A percentile compares a stretch with the other conserved stretches of the same genome.
Evolutionary conservation across 2,797 vertebrate species (phyloP).

Genomic region (Trematomus bernacchii): DNA sequence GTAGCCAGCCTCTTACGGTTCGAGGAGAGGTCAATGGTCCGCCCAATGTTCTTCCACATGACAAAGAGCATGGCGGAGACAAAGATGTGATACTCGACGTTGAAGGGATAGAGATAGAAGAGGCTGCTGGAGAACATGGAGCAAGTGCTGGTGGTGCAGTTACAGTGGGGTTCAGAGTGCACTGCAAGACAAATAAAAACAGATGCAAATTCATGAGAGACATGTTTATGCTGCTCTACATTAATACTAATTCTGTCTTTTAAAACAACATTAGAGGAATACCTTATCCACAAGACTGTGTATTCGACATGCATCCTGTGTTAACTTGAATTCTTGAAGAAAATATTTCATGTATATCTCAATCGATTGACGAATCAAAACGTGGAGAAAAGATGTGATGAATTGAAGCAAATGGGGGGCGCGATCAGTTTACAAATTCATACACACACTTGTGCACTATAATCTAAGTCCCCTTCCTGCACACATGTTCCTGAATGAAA

Average conservation of each 20-base stretch:
- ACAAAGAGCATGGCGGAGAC: conserved; percentile 96
- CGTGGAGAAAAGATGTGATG: no score
- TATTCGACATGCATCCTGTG: no score
- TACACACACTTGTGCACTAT: no score
- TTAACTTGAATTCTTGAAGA: no score
- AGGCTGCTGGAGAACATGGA: conserved; percentile 91
- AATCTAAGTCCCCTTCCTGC: no score
- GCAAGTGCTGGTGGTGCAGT: conserved; percentile 91
- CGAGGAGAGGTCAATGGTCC: conserved; percentile 85
- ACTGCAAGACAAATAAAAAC: conserved; percentile 79
- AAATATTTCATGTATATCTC: no score
- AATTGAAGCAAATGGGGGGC: no score
- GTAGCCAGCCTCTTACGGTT: conserved; percentile 83
- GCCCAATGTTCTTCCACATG: conserved; percentile 98
- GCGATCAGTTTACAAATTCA: no score
- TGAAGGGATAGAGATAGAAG: conserved; percentile 97
- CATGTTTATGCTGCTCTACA: no score
- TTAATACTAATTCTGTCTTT: background rate
- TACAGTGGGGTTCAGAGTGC: conserved; percentile 88
- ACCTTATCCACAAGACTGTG: no score
- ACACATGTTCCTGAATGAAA: background rate
- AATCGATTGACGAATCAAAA: no score
- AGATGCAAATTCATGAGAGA: conserved; percentile 25
- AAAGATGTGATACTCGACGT: conserved; percentile 97
- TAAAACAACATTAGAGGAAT: no score